Evolutionary conservation across 2,797 vertebrate genomes (phyloP).

Genomic region (Aulostomus chinensis): DNA sequence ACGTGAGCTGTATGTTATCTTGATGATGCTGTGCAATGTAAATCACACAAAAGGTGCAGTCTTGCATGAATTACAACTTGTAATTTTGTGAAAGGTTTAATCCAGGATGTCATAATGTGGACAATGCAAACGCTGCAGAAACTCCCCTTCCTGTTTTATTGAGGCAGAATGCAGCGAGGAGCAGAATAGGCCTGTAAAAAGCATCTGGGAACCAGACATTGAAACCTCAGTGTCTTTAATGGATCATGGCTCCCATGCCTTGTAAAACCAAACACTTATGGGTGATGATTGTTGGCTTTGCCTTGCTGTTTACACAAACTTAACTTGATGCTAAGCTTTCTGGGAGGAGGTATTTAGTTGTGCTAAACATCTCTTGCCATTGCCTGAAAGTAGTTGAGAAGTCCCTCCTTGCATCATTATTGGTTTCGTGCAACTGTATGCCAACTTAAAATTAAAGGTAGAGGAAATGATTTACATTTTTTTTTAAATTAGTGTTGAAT

Average conservation of each 20-base stretch:
- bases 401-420: no score
- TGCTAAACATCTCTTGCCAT: conserved; percentile 1
- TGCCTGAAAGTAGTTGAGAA: no score
- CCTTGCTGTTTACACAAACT: conserved; percentile 19
- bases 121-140: conserved; percentile 74
- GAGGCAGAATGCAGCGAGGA: conserved; percentile 44
- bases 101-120: conserved; percentile 79
- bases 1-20: conserved; percentile 30
- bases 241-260: conserved; percentile 55
- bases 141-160: conserved; percentile 74
- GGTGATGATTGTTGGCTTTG: conserved; percentile 46
- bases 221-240: conserved; percentile 58
- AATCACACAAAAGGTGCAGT: conserved; percentile 3
- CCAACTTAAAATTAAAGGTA: no score
- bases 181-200: conserved; percentile 59
- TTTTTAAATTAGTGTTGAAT: no score
- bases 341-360: conserved; percentile 10
- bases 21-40: conserved; percentile 7
- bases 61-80: conserved; percentile 32
- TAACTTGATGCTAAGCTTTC: conserved; percentile 3
- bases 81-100: conserved; percentile 23
- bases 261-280: conserved; percentile 58
- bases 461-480: no score
- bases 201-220: conserved; percentile 77
- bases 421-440: no score